These are phyloP conservation scores for Bolborhynchus lineola DNA, from an alignment of 2,113 vertebrate species.

Conservation along the genomic window DNA sequence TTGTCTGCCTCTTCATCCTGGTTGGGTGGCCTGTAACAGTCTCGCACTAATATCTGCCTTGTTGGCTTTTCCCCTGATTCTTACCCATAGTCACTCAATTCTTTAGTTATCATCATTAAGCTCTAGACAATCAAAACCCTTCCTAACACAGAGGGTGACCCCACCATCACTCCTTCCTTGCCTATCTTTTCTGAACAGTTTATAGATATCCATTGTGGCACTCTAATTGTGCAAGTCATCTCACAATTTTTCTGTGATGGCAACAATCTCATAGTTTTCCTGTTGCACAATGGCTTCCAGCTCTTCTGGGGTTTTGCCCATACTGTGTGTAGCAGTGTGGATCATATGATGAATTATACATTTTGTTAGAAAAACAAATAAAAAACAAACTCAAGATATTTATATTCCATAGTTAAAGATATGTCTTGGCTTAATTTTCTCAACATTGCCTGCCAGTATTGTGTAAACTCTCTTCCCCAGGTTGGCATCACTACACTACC, in stretches of 20 bases:
- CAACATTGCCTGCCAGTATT: neutral
- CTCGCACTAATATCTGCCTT: neutral
- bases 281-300: neutral
- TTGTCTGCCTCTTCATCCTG: neutral
- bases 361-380: neutral
- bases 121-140: neutral
- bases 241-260: neutral
- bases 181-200: neutral
- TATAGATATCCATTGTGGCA: neutral
- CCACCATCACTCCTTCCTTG: neutral
- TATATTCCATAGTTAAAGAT: neutral
- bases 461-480: neutral
- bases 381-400: neutral
- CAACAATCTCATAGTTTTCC: neutral
- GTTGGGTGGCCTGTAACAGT: neutral
- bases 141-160: no score
- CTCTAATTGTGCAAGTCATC: neutral
- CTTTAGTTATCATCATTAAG: neutral
- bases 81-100: neutral
- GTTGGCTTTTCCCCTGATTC: neutral
- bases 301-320: neutral
- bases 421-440: neutral
- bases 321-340: neutral
- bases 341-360: neutral
- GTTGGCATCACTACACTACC: neutral